Evolutionary conservation across 2,888 invertebrate genomes (phyloP).

Genomic region (Morpho achilles): DNA sequence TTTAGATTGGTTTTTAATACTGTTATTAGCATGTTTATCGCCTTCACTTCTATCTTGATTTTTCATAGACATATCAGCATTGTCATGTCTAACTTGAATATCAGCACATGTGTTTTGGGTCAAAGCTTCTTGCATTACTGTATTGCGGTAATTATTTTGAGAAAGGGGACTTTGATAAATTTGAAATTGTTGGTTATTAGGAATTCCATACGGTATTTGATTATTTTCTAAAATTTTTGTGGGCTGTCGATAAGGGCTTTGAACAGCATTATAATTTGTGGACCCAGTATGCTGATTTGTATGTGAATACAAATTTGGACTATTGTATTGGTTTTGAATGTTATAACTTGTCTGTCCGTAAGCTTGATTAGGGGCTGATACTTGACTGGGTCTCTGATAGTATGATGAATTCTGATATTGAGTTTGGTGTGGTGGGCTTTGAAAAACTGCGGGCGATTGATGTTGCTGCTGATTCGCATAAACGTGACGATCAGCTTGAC

Average conservation of each 20-base stretch:
- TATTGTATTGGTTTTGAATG: slow-evolving; percentile 56
- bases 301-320: slow-evolving; percentile 50
- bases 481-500: slow-evolving; percentile 58
- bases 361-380: slow-evolving; percentile 42
- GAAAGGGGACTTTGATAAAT: slow-evolving; percentile 64
- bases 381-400: slow-evolving; percentile 59
- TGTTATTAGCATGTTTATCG: slow-evolving; percentile 44
- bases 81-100: slow-evolving; percentile 44
- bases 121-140: slow-evolving; percentile 37
- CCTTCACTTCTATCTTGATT: slow-evolving; percentile 36
- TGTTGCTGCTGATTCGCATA: slow-evolving; percentile 56
- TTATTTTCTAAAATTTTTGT: slow-evolving; percentile 49
- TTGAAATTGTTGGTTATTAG: slow-evolving; percentile 56
- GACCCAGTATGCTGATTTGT: slow-evolving; percentile 41
- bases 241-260: slow-evolving; percentile 58
- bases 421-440: slow-evolving; percentile 66
- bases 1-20: slow-evolving; percentile 43
- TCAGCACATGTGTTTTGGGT: slow-evolving; percentile 43
- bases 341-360: slow-evolving; percentile 57
- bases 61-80: slow-evolving; percentile 34
- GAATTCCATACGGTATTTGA: slow-evolving; percentile 43
- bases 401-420: slow-evolving; percentile 65
- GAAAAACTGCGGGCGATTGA: slow-evolving; percentile 45
- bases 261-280: slow-evolving; percentile 54
- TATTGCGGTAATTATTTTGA: slow-evolving; percentile 49